A percentile compares a stretch with the other conserved stretches of the same genome.
Evolutionary conservation across 2,888 invertebrate species (phyloP).

Genomic region (Selenia dentaria): DNA sequence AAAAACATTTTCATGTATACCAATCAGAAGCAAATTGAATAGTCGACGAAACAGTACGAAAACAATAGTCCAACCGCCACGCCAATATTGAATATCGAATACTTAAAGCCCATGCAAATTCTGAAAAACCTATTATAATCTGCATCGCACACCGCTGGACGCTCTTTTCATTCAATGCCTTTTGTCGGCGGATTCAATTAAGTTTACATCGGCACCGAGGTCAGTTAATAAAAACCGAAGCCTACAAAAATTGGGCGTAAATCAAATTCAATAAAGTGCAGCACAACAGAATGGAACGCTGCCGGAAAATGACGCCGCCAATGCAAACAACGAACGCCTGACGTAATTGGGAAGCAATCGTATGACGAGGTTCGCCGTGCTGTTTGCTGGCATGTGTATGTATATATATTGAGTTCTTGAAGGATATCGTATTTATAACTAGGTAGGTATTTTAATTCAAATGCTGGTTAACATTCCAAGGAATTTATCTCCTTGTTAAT

Average conservation of each 20-base stretch:
- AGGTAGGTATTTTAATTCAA: too few relatives aligned
- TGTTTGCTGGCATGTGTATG: slow-evolving; percentile 5
- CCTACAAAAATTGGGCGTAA: slow-evolving; percentile 82
- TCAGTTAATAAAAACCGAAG: slow-evolving; percentile 83
- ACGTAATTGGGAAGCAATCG: slow-evolving; percentile 31
- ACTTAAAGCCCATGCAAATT: slow-evolving; percentile 79
- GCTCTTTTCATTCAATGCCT: slow-evolving; percentile 82
- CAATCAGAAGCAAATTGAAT: slow-evolving; percentile 26
- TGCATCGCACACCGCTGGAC: slow-evolving; percentile 80
- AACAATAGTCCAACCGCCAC: slow-evolving; percentile 67
- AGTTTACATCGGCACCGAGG: slow-evolving; percentile 83
- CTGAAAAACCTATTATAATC: slow-evolving; percentile 81
- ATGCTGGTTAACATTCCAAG: too few relatives aligned
- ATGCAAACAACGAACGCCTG: slow-evolving; percentile 52
- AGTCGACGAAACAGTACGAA: slow-evolving; percentile 42
- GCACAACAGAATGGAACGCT: slow-evolving; percentile 58
- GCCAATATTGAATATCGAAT: slow-evolving; percentile 75
- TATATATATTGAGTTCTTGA: too few relatives aligned
- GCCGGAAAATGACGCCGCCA: slow-evolving; percentile 60
- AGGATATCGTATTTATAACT: too few relatives aligned
- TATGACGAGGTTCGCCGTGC: slow-evolving; percentile 17
- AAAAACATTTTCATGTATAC: neutral
- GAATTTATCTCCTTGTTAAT: too few relatives aligned
- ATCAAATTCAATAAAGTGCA: slow-evolving; percentile 82
- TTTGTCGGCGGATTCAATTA: slow-evolving; percentile 83